Conservation (phyloP, 2,113 vertebrate species). For the Catharus fuscescens region DNA sequence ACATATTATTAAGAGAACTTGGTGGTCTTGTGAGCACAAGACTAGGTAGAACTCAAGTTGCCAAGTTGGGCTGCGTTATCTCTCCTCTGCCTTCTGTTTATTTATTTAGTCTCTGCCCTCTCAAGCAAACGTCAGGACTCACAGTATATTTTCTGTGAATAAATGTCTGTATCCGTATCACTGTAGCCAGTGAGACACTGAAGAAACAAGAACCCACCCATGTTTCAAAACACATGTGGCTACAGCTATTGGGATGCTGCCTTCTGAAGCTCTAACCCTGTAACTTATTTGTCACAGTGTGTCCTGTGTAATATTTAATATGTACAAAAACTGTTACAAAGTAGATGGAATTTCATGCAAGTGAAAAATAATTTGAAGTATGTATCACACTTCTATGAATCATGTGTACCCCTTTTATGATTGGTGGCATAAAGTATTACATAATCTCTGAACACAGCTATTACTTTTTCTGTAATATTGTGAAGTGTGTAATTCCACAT, state of each 20-base stretch:
- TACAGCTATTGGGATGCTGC: not conserved
- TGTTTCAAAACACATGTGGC: not conserved
- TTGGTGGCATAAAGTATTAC: not conserved
- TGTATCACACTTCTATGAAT: not conserved
- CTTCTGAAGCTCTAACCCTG: not conserved
- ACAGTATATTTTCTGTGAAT: not conserved
- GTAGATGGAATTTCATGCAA: not conserved
- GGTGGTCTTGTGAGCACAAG: not conserved
- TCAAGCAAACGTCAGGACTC: not conserved
- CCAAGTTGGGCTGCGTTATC: not conserved
- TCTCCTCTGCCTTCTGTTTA: not conserved
- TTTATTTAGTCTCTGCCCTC: not conserved
- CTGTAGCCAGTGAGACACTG: not conserved
- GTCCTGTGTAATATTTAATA: not conserved
- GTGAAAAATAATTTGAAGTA: not conserved
- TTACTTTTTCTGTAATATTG: not conserved
- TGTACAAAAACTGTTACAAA: not conserved
- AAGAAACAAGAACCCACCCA: not conserved
- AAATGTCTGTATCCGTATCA: fast-evolving
- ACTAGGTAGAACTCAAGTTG: not conserved
- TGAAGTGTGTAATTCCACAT: not conserved
- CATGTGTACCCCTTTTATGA: fast-evolving
- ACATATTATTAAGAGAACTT: not conserved
- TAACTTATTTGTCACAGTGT: not conserved
- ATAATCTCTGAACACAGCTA: not conserved